Evolutionary conservation across 2,113 vertebrate species (phyloP), one percentile per base, ranked within the genome.

Genomic region (Alethe castanea): DNA sequence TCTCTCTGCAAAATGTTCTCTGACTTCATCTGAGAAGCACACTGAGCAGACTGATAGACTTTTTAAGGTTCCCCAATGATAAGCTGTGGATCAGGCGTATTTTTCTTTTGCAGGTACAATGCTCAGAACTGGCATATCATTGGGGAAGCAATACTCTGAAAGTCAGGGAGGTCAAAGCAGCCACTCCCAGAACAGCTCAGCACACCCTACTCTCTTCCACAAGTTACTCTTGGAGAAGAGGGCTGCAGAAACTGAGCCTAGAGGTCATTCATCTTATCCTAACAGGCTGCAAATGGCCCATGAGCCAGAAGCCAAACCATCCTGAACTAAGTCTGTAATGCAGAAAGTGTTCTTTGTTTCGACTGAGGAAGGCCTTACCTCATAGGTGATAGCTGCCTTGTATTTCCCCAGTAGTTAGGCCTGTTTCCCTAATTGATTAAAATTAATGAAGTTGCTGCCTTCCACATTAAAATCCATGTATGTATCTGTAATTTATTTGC

Each of bases 131-230:
- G 23, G 8, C 14, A 16, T 54, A 42, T 14, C 6, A 8, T 6
- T 12, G 23, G 24, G 33, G 20, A 72, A 40, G 16, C 3, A 19
- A 33, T 38, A 72, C 52, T 12, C 12, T 60, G 18, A 36, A 54
- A 25, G 11, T 29, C 18, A 50, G 29, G 29, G 14, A 69, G 42
- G 25, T 56, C 1, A 0, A 44, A 74, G 28, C 9, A 61, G 50
- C 16, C 9, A 23, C 25, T 53, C 15, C 22, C 25, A 48, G 40
- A 65, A 28, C 3, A 65, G 22, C 20, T 69, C 31, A 28, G 24
- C 48, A 60, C 25, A 11, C 3, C 0, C 2, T 14, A 36, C 16
- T 7, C 12, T 69, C 20, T 36, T 45, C 28, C 24, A 10, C 12
- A 38, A 59, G 33, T 47, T 28, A 26, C 12, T 74, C 52, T 59